Evolutionary conservation across 2,113 vertebrate genomes (phyloP), one percentile per base, ranked within the genome.

Genomic region (Takifugu flavidus): DNA sequence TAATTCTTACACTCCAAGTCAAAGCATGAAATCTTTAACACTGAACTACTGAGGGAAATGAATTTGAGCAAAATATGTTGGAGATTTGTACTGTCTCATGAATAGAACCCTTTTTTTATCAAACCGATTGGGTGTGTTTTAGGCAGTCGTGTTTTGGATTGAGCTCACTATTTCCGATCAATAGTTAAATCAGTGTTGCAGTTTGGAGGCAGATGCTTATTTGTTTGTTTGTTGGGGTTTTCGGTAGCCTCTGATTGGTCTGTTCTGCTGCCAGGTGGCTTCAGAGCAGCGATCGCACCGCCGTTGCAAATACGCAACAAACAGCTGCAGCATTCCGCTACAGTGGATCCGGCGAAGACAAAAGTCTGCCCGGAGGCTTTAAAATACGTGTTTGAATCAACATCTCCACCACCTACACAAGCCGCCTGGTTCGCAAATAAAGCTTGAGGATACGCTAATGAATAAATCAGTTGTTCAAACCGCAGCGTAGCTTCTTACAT

Each of bases 201-300:
- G 34, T 39, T 39, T 39, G 34, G 34, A 39, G 34, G 34, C 34
- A 39, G 2, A 39, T 39, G 34, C 34, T 39, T 10, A 39, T 39
- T 39, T 39, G 34, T 39, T 39, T 39, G 20, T 52, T 7, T 65
- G 34, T 55, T 49, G 10, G 13, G 3, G 4, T 58, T 13, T 51
- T 7, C 4, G 55, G 12, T 31, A 29, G 26, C 51, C 51, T 74
- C 44, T 59, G 61, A 67, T 65, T 74, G 39, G 49, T 53, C 49
- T 58, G 60, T 74, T 74, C 56, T 69, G 53, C 45, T 49, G 27
- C 45, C 39, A 14, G 6, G 25, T 62, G 11, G 31, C 59, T 31
- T 57, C 29, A 51, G 15, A 70, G 20, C 52, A 27, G 13, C 28
- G 56, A 56, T 62, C 1, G 4, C 43, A 11, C 54, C 31, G 34